Evolutionary conservation across 2,797 vertebrate genomes (phyloP).

Genomic region (Silurus lanzhouensis): DNA sequence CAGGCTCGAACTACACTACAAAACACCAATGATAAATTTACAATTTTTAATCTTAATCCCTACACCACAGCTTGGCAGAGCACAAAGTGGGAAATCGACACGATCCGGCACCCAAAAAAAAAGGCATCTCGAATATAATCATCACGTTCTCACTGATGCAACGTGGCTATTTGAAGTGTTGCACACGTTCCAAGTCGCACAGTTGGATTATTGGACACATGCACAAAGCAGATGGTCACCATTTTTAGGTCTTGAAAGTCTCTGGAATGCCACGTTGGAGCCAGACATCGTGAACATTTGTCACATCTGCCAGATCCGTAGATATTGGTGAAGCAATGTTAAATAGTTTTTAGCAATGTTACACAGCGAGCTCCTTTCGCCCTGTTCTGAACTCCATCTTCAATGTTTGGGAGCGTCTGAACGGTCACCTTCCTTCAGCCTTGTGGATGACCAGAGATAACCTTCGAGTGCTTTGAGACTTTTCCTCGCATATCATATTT

Average conservation of each 20-base stretch:
- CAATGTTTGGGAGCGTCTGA: not conserved
- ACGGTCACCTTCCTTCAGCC: not conserved
- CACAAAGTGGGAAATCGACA: conserved; percentile 15
- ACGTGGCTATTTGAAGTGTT: conserved; percentile 28
- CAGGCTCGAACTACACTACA: not conserved
- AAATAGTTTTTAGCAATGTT: not conserved
- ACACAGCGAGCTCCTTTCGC: not conserved
- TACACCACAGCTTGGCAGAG: conserved; percentile 4
- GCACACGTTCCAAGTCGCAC: conserved; percentile 31
- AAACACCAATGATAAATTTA: too few species aligned
- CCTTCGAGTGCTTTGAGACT: too few species aligned
- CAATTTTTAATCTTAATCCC: conserved; percentile 11
- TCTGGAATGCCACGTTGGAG: conserved; percentile 35
- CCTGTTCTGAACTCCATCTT: not conserved
- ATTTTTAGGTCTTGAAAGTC: conserved; percentile 45
- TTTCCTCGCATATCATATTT: too few species aligned
- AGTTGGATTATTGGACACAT: conserved; percentile 43
- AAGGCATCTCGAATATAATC: not conserved
- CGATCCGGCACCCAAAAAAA: not conserved
- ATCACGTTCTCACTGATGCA: conserved; percentile 11
- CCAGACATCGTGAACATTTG: conserved; percentile 37
- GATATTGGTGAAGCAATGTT: not conserved
- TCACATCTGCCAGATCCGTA: conserved; percentile 30
- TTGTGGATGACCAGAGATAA: too few species aligned
- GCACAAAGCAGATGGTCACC: conserved; percentile 28